Evolutionary conservation across 2,797 vertebrate species (phyloP).

Genomic region (Paramormyrops hopkinsi): DNA sequence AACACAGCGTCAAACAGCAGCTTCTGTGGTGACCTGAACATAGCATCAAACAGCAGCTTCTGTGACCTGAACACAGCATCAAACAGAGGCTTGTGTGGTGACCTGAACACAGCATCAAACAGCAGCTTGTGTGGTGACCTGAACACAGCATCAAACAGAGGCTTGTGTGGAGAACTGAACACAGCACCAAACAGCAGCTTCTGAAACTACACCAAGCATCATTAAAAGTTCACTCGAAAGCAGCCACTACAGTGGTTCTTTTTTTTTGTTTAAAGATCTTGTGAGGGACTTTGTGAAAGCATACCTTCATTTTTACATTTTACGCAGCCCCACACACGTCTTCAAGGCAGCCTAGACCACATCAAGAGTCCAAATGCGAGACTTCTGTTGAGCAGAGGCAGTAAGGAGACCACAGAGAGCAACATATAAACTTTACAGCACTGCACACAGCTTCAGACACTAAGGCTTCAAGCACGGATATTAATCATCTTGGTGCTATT

Average conservation of each 20-base stretch:
- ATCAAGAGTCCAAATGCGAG: not conserved
- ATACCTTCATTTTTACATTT: not conserved
- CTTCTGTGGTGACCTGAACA: too few species aligned
- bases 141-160: too few species aligned
- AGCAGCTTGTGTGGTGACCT: too few species aligned
- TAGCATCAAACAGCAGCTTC: too few species aligned
- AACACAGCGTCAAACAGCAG: too few species aligned
- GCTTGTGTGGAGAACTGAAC: not conserved
- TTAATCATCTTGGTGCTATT: constrained; percentile 1
- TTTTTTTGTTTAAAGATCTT: not conserved
- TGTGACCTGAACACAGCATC: too few species aligned
- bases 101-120: too few species aligned
- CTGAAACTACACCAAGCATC: not conserved
- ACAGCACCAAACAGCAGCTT: not conserved
- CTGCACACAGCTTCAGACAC: not conserved
- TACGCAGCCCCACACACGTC: not conserved
- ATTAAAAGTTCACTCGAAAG: not conserved
- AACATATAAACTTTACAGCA: not conserved
- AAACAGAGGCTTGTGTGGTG: too few species aligned
- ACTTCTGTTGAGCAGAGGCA: not conserved
- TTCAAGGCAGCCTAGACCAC: not conserved
- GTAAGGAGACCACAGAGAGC: not conserved
- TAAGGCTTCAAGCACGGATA: not conserved
- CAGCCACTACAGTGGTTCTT: not conserved
- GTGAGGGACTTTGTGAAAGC: not conserved